Conservation (phyloP, 2,797 vertebrate genomes). For the Cryptoprocta ferox region DNA sequence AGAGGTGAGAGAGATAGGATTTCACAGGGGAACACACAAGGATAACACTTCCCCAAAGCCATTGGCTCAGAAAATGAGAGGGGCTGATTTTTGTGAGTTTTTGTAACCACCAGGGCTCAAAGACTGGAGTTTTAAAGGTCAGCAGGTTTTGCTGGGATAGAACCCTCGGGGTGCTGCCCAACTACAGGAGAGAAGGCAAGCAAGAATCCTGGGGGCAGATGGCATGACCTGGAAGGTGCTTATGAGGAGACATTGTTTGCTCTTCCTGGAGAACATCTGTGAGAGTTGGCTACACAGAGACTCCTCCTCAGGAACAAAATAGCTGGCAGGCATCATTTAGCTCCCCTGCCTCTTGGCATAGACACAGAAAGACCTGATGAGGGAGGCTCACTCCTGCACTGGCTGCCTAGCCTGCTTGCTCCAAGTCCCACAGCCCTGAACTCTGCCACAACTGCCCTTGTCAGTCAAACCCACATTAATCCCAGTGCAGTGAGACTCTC, state of each 20-base stretch:
- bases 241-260: not conserved
- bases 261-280: not conserved
- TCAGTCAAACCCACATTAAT: not conserved
- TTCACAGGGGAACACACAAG: not conserved
- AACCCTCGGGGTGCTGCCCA: not conserved
- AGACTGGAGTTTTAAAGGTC: not conserved
- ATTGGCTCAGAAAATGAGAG: not conserved
- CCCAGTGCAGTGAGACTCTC: not conserved
- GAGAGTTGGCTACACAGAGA: not conserved
- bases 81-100: not conserved
- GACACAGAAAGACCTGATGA: not conserved
- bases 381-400: not conserved
- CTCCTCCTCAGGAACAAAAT: not conserved
- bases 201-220: not conserved
- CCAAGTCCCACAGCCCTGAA: not conserved
- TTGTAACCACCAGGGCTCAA: not conserved
- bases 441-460: not conserved
- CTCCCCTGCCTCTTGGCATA: not conserved
- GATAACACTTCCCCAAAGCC: not conserved
- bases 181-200: not conserved
- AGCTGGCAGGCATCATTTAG: not conserved
- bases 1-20: not conserved
- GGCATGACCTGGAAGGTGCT: not conserved
- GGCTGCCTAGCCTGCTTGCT: not conserved
- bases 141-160: not conserved